Percentiles rank a stretch among this genome's conserved stretches.
Conservation (phyloP, 2,888 invertebrate species). For the Autographa pulchrina region DNA sequence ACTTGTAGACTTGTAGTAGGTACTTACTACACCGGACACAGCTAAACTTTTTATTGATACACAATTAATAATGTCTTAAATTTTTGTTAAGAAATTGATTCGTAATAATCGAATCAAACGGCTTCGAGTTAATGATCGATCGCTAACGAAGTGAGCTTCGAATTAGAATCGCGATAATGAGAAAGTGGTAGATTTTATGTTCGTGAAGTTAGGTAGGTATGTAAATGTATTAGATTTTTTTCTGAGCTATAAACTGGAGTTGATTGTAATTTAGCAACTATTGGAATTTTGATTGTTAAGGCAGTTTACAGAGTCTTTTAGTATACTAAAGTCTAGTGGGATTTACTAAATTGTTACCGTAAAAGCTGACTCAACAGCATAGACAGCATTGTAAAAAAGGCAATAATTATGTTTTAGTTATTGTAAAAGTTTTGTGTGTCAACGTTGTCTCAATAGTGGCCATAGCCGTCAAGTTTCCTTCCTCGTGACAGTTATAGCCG, state of each 20-base stretch:
- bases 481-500: conserved; percentile 69
- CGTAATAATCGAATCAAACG: conserved; percentile 49
- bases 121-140: conserved; percentile 46
- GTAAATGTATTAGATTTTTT: conserved; percentile 12
- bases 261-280: neutral
- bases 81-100: conserved; percentile 53
- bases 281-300: neutral
- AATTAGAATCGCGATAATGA: conserved; percentile 37
- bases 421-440: conserved; percentile 10
- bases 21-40: conserved; percentile 46
- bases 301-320: neutral
- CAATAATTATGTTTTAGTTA: neutral
- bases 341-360: neutral
- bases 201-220: conserved; percentile 12
- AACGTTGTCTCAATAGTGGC: conserved; percentile 16
- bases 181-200: conserved; percentile 32
- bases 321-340: neutral
- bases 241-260: neutral
- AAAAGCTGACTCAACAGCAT: neutral
- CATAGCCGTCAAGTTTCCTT: conserved; percentile 50
- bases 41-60: conserved; percentile 50
- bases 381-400: neutral
- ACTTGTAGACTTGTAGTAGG: conserved; percentile 41
- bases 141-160: conserved; percentile 43
- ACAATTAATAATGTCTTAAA: conserved; percentile 51